Conservation (phyloP, 2,888 invertebrate genomes). For the Hermaeophaga mercurialis region DNA sequence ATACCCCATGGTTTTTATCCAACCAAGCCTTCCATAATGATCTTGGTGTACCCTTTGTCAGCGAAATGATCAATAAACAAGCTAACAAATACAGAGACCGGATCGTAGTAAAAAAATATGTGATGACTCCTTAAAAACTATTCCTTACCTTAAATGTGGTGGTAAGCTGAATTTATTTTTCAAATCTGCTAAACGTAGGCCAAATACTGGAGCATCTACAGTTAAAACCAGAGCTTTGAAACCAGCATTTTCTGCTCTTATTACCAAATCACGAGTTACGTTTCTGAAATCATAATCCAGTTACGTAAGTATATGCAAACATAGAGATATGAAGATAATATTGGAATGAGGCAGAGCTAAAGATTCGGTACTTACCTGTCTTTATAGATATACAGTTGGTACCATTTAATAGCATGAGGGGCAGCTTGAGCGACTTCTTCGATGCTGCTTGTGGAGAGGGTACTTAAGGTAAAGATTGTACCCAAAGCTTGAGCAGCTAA, state of each 20-base stretch:
- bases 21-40: too few species aligned
- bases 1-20: too few species aligned
- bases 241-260: conserved; percentile 80
- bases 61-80: too few species aligned
- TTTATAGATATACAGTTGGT: conserved; percentile 89
- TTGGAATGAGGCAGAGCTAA: not conserved
- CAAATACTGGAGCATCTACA: conserved; percentile 88
- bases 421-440: conserved; percentile 84
- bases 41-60: too few species aligned
- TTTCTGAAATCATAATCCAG: conserved; percentile 58
- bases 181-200: conserved; percentile 79
- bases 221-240: conserved; percentile 87
- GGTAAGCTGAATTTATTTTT: conserved; percentile 86
- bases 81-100: too few species aligned
- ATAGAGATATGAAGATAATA: conserved; percentile 2
- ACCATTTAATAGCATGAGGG: conserved; percentile 81
- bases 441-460: conserved; percentile 83
- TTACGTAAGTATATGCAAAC: not conserved
- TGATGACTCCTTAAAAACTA: not conserved
- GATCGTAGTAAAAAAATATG: too few species aligned
- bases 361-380: conserved; percentile 64
- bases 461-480: conserved; percentile 82
- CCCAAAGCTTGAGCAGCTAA: conserved; percentile 78
- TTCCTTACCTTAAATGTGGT: conserved; percentile 70
- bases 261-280: conserved; percentile 73